These are phyloP conservation scores for Nudaria mundana DNA, from an alignment of 2,888 invertebrate genomes.

Conservation along the genomic window DNA sequence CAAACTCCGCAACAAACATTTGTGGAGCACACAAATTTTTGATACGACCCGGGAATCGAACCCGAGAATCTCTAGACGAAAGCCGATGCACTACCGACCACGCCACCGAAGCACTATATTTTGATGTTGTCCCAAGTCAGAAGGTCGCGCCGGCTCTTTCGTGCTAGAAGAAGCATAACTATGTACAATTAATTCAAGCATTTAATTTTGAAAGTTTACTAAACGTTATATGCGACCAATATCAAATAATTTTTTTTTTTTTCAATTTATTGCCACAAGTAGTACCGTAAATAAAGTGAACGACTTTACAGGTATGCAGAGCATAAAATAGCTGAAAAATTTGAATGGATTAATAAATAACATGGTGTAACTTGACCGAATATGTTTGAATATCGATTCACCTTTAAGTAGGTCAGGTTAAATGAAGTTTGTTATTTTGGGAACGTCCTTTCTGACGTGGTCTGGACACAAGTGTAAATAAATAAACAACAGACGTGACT, in stretches of 20 bases:
- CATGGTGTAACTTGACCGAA: constrained; percentile 16
- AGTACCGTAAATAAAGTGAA: neutral
- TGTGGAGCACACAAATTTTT: too few species aligned
- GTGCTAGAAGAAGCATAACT: too few species aligned
- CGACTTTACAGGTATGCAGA: neutral
- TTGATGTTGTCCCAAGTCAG: too few species aligned
- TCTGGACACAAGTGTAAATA: constrained; percentile 8
- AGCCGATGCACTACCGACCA: too few species aligned
- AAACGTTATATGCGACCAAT: neutral
- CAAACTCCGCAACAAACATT: too few species aligned
- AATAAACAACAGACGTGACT: neutral
- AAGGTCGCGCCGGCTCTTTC: too few species aligned
- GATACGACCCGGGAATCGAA: too few species aligned
- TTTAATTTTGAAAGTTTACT: neutral
- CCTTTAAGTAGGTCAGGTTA: constrained; percentile 39
- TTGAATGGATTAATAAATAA: constrained; percentile 23
- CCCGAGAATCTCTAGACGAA: too few species aligned
- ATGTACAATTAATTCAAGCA: neutral
- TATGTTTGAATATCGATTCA: constrained; percentile 37
- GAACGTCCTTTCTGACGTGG: constrained; percentile 25
- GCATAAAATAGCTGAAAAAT: constrained; percentile 10
- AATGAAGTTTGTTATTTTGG: constrained; percentile 31
- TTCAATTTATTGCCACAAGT: neutral
- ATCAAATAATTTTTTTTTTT: neutral
- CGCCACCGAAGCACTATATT: too few species aligned